These are phyloP conservation scores for Galendromus occidentalis DNA, from an alignment of 1,140 invertebrate genomes.

Conservation along the genomic window DNA sequence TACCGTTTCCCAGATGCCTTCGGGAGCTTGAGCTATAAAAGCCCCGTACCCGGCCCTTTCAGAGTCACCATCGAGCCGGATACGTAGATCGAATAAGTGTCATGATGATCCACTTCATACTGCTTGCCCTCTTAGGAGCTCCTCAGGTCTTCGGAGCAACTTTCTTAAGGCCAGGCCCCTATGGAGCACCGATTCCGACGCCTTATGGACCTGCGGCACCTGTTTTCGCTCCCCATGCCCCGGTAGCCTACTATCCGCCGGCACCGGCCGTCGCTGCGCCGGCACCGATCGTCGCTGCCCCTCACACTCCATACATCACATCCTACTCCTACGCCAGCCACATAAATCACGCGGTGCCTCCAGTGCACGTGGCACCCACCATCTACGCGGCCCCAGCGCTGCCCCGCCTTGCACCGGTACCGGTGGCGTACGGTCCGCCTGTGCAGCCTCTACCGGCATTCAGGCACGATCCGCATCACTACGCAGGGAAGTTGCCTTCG, in stretches of 20 bases:
- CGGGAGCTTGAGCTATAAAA: too few species aligned
- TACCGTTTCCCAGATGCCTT: too few species aligned
- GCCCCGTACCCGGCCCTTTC: too few species aligned
- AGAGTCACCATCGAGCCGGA: too few species aligned
- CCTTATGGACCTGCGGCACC: background rate
- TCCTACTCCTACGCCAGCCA: background rate
- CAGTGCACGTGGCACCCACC: background rate
- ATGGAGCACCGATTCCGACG: background rate
- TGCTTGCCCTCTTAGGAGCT: too few species aligned
- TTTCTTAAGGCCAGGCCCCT: background rate
- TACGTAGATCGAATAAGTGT: too few species aligned
- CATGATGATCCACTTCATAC: too few species aligned
- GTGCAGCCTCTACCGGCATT: background rate
- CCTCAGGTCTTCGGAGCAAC: background rate
- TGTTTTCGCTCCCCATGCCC: background rate
- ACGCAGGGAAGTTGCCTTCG: background rate
- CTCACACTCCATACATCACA: background rate
- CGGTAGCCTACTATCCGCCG: background rate
- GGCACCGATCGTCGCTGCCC: background rate
- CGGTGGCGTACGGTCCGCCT: background rate
- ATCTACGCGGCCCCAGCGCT: background rate
- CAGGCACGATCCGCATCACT: background rate
- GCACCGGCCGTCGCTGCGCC: background rate
- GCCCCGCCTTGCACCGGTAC: background rate
- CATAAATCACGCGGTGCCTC: conserved; percentile 5